Conservation (phyloP, 2,888 invertebrate species). For the Bellardia pandia region DNA sequence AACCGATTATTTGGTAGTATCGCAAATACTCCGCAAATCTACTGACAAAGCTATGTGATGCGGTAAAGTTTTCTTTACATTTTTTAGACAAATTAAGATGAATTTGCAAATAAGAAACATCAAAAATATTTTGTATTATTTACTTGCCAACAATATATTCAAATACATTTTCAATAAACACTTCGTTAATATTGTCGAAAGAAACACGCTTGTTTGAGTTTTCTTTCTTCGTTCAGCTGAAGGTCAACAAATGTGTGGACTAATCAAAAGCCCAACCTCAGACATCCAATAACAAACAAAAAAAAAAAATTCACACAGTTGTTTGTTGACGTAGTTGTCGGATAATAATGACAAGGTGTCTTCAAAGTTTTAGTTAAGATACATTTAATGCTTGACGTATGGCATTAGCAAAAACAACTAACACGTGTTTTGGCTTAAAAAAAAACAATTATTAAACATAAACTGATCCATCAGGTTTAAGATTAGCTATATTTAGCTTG, state of each 20-base stretch:
- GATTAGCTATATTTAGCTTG: too few relatives aligned
- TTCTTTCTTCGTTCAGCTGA: slow-evolving; percentile 35
- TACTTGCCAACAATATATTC: slow-evolving; percentile 13
- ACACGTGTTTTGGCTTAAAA: too few relatives aligned
- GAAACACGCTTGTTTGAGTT: slow-evolving; percentile 42
- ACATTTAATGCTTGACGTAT: not conserved
- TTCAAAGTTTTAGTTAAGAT: not conserved
- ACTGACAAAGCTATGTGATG: not conserved
- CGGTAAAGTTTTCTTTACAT: slow-evolving; percentile 25
- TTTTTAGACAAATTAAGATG: slow-evolving; percentile 36
- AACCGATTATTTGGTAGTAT: too few relatives aligned
- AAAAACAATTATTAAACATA: too few relatives aligned
- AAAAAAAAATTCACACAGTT: not conserved
- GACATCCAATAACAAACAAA: not conserved
- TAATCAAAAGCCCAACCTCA: slow-evolving; percentile 29
- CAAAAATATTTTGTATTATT: slow-evolving; percentile 23
- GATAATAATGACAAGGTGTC: not conserved
- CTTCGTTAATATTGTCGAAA: slow-evolving; percentile 35
- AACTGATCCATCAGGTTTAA: too few relatives aligned
- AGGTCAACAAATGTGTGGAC: slow-evolving; percentile 29
- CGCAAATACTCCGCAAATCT: too few relatives aligned
- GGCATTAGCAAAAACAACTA: too few relatives aligned
- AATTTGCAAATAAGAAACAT: slow-evolving; percentile 11
- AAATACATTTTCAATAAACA: slow-evolving; percentile 9
- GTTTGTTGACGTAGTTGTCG: not conserved